These are phyloP conservation scores for Axea sp. DNA, from an alignment of 2,888 invertebrate genomes.

Conservation along the genomic window DNA sequence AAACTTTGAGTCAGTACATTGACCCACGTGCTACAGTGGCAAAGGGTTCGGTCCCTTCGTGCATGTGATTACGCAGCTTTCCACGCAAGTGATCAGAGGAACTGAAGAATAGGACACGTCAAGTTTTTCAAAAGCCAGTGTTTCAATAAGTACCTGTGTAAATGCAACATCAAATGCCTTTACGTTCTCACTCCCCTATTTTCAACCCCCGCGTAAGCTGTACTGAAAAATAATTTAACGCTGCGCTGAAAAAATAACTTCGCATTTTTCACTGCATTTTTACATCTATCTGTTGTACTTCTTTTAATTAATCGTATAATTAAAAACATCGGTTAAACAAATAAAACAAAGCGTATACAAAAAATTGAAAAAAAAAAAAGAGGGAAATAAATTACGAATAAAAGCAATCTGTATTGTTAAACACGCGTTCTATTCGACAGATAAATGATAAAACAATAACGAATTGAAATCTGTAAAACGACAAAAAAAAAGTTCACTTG, in stretches of 20 bases:
- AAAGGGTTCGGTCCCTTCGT: conserved; percentile 53
- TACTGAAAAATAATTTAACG: not conserved
- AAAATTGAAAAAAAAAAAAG: too few relatives aligned
- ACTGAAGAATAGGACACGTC: conserved; percentile 40
- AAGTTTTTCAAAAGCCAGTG: conserved; percentile 32
- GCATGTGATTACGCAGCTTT: conserved; percentile 58
- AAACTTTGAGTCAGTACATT: conserved; percentile 50
- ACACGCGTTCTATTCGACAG: too few relatives aligned
- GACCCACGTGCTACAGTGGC: conserved; percentile 51
- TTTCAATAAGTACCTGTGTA: conserved; percentile 40
- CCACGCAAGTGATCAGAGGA: conserved; percentile 55
- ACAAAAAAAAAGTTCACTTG: conserved; percentile 3
- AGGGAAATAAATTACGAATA: too few relatives aligned
- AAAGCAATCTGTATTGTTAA: too few relatives aligned
- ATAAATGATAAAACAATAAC: conserved; percentile 26
- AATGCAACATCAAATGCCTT: conserved; percentile 34
- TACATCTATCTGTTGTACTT: not conserved
- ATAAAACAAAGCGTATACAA: too few relatives aligned
- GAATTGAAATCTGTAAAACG: conserved; percentile 1
- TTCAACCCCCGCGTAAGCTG: not conserved
- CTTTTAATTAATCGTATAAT: too few relatives aligned
- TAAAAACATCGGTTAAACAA: too few relatives aligned
- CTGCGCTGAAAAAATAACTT: not conserved
- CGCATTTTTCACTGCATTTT: not conserved
- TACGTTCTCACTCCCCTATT: not conserved